A percentile compares a stretch with the other conserved stretches of the same genome.
phyloP scores from a whole-genome alignment of 2,888 invertebrate genomes.

The Caenorhabditis afra region DNA sequence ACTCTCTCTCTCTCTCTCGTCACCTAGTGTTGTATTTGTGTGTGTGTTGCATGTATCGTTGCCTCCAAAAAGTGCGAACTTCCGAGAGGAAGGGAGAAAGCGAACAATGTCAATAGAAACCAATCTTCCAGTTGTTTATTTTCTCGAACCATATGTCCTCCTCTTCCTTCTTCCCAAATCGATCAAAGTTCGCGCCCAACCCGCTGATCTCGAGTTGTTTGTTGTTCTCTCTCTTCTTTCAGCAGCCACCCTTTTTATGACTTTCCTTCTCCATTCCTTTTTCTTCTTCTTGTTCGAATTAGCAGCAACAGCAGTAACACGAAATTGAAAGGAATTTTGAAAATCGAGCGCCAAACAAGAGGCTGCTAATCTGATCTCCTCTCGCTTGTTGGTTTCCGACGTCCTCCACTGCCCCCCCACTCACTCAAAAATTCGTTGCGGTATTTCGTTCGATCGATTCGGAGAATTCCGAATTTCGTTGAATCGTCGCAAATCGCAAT shows the following conservation, averaged over 20 bases:
- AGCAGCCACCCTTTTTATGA: constrained; percentile 5
- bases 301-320: background rate
- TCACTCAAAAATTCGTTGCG: constrained; percentile 32
- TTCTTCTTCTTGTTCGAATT: background rate
- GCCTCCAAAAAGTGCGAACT: constrained; percentile 54
- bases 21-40: constrained; percentile 10
- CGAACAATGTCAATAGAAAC: constrained; percentile 50
- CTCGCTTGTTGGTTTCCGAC: constrained; percentile 20
- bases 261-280: constrained; percentile 7
- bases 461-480: constrained; percentile 22
- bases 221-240: constrained; percentile 2
- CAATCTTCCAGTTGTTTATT: constrained; percentile 23
- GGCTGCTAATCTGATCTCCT: constrained; percentile 49
- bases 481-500: constrained; percentile 24
- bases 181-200: constrained; percentile 22
- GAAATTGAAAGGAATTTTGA: background rate
- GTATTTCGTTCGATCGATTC: constrained; percentile 45
- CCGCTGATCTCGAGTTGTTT: constrained; percentile 13
- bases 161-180: constrained; percentile 3
- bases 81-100: constrained; percentile 13
- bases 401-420: background rate
- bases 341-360: constrained; percentile 1
- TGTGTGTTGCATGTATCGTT: constrained; percentile 46
- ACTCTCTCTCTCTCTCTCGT: constrained; percentile 39
- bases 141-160: constrained; percentile 37